Evolutionary conservation across 2,797 vertebrate genomes (phyloP), one percentile per base, ranked within the genome.

Genomic region (Sebastes cheni): DNA sequence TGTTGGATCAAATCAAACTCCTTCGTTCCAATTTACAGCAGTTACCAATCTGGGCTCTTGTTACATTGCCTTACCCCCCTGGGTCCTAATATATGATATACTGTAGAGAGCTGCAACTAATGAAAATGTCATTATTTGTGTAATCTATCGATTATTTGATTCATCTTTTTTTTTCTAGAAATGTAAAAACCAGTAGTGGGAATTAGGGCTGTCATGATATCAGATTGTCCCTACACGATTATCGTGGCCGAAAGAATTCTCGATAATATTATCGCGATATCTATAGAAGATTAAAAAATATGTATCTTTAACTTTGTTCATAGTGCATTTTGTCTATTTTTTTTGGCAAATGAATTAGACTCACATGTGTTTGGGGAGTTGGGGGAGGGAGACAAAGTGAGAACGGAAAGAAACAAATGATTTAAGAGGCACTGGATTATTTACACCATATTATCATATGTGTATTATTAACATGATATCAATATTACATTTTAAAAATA

Each of bases 1-100:
- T 58, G 46, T 58, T 50, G 77, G 62, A 75, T 85, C 81, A 85
- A 77, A 77, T 89, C 73, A 75, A 79, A 60, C 72, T 56, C 55
- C 52, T 50, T 55, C 68, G 25, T 79, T 79, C 42, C 55, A 78
- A 27, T 83, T 86, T 67, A 72, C 62, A 82, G 65, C 56, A 80
- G 72, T 85, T 67, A 71, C 83, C 86, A 66, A 66, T 74, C 54
- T 61, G 46, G 13, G 52, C n/a, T 85, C 56, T 25, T 25, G 60
- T 84, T 84, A 76, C 85, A 62, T 78, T 67, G 68, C 72, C 39
- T 64, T 12, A 4, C 30, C 58, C 27, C 59, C 16, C 32, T 20
- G 29, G 30, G 22, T 30, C 42, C 20, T 30, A 36, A 64, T 66
- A 27, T 56, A 14, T 13, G 12, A 39, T 46, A 42, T 34, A 60